Percentiles rank a stretch among this genome's conserved stretches.
phyloP scores from a whole-genome alignment of 2,888 invertebrate species.

The Hyalella azteca region DNA sequence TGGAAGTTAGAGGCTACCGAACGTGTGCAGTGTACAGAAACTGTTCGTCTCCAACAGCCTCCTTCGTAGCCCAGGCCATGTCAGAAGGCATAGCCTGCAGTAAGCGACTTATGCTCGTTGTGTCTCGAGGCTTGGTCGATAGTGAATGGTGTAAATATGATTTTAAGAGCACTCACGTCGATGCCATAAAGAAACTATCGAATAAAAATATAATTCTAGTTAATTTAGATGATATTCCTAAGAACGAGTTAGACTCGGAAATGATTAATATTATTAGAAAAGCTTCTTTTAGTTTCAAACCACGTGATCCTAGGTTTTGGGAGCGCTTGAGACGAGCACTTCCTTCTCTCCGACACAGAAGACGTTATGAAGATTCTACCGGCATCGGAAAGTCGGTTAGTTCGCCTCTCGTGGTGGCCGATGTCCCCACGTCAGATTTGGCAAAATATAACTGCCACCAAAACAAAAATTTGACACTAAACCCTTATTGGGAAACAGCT shows the following conservation, averaged over 20 bases:
- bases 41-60: conserved; percentile 75
- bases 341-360: conserved; percentile 69
- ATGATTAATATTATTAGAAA: conserved; percentile 67
- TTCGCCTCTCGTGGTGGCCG: conserved; percentile 46
- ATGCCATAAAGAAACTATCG: conserved; percentile 78
- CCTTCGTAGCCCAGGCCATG: conserved; percentile 91
- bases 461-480: conserved; percentile 47
- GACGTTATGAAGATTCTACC: conserved; percentile 29
- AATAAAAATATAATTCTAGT: conserved; percentile 80
- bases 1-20: conserved; percentile 82
- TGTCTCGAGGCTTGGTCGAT: conserved; percentile 86
- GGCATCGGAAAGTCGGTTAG: conserved; percentile 45
- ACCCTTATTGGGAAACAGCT: conserved; percentile 58
- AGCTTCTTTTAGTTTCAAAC: conserved; percentile 73
- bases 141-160: conserved; percentile 89
- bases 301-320: conserved; percentile 93
- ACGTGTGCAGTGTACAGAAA: conserved; percentile 91
- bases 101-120: conserved; percentile 81
- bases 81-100: conserved; percentile 72
- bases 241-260: conserved; percentile 82
- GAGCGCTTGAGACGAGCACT: conserved; percentile 85
- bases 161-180: conserved; percentile 85
- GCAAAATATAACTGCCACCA: conserved; percentile 42
- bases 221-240: conserved; percentile 80
- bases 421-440: conserved; percentile 40